Base-by-base conservation (phyloP, 2,113 vertebrate genomes). In the Fregetta grallaria region DNA sequence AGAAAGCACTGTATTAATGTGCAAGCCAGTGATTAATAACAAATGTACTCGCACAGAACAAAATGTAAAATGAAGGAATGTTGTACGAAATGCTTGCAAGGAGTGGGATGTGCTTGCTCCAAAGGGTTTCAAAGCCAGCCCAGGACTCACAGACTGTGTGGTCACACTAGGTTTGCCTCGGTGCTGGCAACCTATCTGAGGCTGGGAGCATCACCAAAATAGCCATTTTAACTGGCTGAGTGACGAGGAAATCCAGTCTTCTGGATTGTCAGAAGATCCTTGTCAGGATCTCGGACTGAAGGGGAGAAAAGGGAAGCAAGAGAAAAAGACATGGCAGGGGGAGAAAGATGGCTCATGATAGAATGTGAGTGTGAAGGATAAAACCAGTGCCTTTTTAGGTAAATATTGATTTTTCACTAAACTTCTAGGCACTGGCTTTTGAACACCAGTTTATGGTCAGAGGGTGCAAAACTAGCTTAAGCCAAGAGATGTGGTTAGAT, bases 11-110 rank as follows among this genome's bases (percentile, higher is more conserved):
- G 76, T 56, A 95, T 53, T 96, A 93, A 93, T 94, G 75, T 95
- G 83, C 84, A 95, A 93, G 49, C 66, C 75, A 66, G 77, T 96
- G 96, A 97, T 97, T 95, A 97, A 97, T 95, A 97, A 96, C 96
- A 97, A 97, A 97, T 97, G 96, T 95, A 81, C 91, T 94, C 86
- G 29, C 90, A 94, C 59, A 90, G 94, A 96, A 94, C 89, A 94
- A 93, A 97, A 96, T 76, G 82, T 88, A 86, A 95, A 94, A 59
- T 63, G 73, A 92, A 97, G 76, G 95, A 97, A 96, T 89, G 70
- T 36, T 12, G 0, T 86, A 70, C 3, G 12, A 94, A 94, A 86
- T 0, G 11, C 86, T 95, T 87, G 79, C 79, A 52, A 93, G 90
- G 76, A 95, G 79, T 73, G 85, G 86, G 95, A 88, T 91, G 62